Evolutionary conservation across 2,888 invertebrate species (phyloP), one percentile per base, ranked within the genome.

Genomic region (Lasiommata megera): DNA sequence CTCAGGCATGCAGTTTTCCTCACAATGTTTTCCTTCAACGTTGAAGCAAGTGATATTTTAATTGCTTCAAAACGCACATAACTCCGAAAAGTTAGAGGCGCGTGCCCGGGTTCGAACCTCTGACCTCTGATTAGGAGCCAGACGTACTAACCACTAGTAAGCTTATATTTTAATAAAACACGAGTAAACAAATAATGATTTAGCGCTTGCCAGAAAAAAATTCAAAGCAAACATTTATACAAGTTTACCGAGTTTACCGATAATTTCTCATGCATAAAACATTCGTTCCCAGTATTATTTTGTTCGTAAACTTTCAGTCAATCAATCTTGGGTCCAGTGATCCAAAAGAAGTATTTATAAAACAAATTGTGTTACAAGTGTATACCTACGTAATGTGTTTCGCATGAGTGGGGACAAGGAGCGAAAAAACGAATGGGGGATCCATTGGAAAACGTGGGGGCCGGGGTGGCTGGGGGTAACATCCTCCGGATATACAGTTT

Each of bases 331-430:
- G 37, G 64, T 60, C 56, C 68, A 63, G 65, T 67, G 69, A 71
- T 64, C 65, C 64, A 67, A 60, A 66, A 66, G 59, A 68, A 67
- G 70, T 72, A 72, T 73, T 71, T 74, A 74, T 71, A 70, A 73
- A 76, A 73, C 71, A 76, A 77, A 80, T 79, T 77, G 71, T 72
- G 67, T 75, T 76, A 75, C 76, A 73, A 76, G 73, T 72, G 64
- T 65, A 63, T 66, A 76, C 67, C 67, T 72, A 68, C 68, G 69
- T 74, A 76, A 80, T 74, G 72, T 73, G 76, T 79, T 82, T 69
- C 76, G 70, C 77, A 71, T 75, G 79, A 79, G 74, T 73, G 77
- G 71, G 71, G 76, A 77, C 73, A 73, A 76, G 77, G 72, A 75
- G 74, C 69, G 74, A 75, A 79, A 67, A 69, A 71, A 70, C 66